Conservation (phyloP, 2,888 invertebrate genomes). For the Meloe dianella region DNA sequence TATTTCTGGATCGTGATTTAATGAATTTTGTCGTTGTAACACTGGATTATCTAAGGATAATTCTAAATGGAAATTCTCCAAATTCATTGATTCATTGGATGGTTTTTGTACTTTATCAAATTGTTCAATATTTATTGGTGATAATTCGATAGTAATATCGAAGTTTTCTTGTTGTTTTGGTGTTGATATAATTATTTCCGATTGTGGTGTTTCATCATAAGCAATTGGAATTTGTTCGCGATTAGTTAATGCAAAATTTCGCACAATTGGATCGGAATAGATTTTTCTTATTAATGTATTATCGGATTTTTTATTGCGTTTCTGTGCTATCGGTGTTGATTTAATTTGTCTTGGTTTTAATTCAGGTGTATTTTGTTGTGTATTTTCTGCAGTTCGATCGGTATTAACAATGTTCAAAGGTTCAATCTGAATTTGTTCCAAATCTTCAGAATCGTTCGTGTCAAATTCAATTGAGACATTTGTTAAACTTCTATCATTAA, state of each 20-base stretch:
- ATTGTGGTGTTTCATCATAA: background rate
- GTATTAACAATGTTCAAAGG: background rate
- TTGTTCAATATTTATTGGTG: constrained; percentile 3
- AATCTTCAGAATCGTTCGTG: background rate
- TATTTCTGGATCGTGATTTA: constrained; percentile 38
- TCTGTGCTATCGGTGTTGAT: background rate
- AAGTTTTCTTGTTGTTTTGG: background rate
- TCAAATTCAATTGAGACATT: background rate
- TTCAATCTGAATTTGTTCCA: background rate
- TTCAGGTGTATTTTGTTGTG: background rate
- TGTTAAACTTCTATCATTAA: background rate
- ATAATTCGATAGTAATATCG: background rate
- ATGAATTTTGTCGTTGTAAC: constrained; percentile 11
- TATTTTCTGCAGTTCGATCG: no score
- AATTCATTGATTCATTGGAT: background rate
- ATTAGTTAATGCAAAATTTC: constrained; percentile 44
- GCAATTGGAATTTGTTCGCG: constrained; percentile 38
- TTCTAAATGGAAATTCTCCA: constrained; percentile 39
- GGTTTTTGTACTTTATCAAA: background rate
- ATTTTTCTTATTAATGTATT: constrained; percentile 49
- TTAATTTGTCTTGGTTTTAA: background rate
- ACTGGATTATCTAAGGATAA: constrained; percentile 36
- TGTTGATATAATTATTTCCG: background rate
- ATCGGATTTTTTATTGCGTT: constrained; percentile 40
- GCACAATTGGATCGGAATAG: constrained; percentile 45